Percentiles rank a stretch among this genome's conserved stretches.
These are phyloP conservation scores for Mungos mungo DNA, from an alignment of 2,113 vertebrate species.

Conservation along the genomic window DNA sequence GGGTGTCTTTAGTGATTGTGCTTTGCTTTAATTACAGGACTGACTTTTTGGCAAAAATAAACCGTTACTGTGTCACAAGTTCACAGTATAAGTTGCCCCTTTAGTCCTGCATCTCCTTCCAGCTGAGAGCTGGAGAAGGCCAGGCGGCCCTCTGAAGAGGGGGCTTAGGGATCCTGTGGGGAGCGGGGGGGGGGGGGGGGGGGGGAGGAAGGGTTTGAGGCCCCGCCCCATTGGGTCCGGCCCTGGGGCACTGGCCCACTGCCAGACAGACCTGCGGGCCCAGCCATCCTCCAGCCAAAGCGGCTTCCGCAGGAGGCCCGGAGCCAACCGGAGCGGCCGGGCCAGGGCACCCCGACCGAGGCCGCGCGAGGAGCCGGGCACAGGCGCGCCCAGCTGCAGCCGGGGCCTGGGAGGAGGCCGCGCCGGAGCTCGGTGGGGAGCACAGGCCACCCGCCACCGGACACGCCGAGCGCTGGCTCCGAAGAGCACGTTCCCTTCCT, in stretches of 20 bases:
- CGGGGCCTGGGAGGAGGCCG: neutral
- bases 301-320: rapidly evolving
- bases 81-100: neutral
- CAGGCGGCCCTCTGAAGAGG: neutral
- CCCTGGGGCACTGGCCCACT: neutral
- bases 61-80: neutral
- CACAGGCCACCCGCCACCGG: neutral
- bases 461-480: rapidly evolving
- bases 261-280: neutral
- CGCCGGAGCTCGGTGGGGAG: rapidly evolving
- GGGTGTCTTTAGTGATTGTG: neutral
- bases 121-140: neutral
- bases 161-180: neutral
- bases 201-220: neutral
- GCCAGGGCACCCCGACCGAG: neutral
- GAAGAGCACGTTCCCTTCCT: neutral
- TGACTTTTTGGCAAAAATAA: neutral
- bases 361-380: neutral
- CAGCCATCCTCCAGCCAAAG: neutral
- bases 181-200: neutral
- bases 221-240: neutral
- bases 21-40: neutral
- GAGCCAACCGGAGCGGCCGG: neutral
- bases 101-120: neutral
- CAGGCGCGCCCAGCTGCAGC: rapidly evolving